Evolutionary conservation across 2,888 invertebrate species (phyloP).

Genomic region (Polydrusus pterygomalis): DNA sequence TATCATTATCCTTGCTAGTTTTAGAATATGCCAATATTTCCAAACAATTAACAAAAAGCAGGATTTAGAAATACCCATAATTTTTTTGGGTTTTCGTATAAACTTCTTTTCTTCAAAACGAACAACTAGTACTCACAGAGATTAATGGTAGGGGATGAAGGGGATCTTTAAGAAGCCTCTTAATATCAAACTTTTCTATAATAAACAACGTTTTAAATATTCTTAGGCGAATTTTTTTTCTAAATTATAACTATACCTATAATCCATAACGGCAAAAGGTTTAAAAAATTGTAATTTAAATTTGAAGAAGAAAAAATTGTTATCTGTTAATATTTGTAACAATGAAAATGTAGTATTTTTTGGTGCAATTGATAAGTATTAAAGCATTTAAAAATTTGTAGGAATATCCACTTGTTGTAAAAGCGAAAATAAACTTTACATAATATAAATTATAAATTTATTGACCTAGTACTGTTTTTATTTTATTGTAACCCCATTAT

Average conservation of each 20-base stretch:
- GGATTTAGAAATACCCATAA: too few relatives aligned
- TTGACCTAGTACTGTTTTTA: too few relatives aligned
- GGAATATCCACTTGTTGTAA: slow-evolving; percentile 9
- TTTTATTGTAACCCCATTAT: too few relatives aligned
- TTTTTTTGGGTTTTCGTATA: too few relatives aligned
- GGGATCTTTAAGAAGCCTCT: too few relatives aligned
- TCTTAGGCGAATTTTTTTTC: not conserved
- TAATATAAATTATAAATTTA: not conserved
- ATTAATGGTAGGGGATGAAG: too few relatives aligned
- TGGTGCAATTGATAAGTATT: not conserved
- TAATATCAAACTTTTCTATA: too few relatives aligned
- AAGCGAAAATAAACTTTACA: slow-evolving; percentile 7
- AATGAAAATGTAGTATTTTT: not conserved
- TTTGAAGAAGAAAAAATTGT: not conserved
- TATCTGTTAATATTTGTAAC: not conserved
- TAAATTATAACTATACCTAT: not conserved
- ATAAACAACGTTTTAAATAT: not conserved
- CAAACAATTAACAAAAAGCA: too few relatives aligned
- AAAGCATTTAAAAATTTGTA: not conserved
- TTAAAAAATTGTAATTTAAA: not conserved
- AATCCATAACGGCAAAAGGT: slow-evolving; percentile 3
- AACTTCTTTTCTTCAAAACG: too few relatives aligned
- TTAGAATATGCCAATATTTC: too few relatives aligned
- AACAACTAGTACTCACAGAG: too few relatives aligned
- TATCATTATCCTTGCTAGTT: too few relatives aligned